Evolutionary conservation across 2,113 vertebrate genomes (phyloP).

Genomic region (Ardeotis arabs): DNA sequence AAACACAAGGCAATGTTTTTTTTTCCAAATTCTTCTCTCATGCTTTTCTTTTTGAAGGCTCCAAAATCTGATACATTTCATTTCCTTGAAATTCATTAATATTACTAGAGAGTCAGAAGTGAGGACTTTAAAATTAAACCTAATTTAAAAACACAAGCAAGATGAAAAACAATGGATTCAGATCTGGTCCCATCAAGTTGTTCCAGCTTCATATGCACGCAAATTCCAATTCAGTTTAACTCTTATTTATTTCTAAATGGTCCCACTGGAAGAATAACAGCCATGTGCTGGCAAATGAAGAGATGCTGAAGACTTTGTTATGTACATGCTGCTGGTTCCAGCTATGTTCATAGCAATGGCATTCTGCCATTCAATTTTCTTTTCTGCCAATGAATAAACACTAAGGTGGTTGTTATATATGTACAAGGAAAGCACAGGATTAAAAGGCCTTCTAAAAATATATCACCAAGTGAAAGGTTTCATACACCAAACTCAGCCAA

Average conservation of each 20-base stretch:
- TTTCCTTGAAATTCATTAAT: neutral
- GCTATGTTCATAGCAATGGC: neutral
- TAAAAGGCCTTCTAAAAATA: neutral
- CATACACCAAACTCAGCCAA: neutral
- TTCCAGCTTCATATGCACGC: neutral
- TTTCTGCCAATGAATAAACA: slow-evolving; percentile 21
- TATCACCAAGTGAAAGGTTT: neutral
- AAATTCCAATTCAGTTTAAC: slow-evolving; percentile 9
- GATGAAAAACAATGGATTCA: neutral
- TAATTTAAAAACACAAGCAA: neutral
- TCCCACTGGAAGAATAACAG: neutral
- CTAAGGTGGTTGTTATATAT: neutral
- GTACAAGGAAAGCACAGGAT: neutral
- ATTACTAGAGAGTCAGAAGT: neutral
- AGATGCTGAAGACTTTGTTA: neutral
- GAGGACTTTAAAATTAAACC: neutral
- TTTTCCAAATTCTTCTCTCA: neutral
- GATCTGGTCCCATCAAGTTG: neutral
- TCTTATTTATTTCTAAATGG: slow-evolving; percentile 26
- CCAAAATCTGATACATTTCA: neutral
- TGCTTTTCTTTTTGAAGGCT: neutral
- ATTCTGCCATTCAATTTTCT: slow-evolving; percentile 37
- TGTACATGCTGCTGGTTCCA: slow-evolving; percentile 8
- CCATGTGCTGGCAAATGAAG: neutral
- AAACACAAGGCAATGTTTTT: neutral